Conservation (phyloP, 2,113 vertebrate genomes). For the Atractosteus spatula region DNA sequence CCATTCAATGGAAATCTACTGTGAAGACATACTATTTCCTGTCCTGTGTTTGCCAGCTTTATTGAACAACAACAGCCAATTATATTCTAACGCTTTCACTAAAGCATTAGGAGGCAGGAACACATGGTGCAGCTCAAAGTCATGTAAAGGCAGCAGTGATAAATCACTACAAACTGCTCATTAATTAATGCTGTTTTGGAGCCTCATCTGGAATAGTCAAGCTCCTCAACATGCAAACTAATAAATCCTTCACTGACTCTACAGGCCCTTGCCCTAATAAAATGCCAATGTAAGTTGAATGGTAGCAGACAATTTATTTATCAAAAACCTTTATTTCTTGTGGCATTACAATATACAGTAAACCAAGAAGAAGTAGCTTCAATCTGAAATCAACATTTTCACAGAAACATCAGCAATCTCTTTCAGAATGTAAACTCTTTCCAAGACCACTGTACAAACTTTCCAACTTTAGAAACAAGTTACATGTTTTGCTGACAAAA, state of each 20-base stretch:
- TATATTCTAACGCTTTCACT: neutral
- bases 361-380: neutral
- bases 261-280: constrained; percentile 20
- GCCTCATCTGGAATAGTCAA: constrained; percentile 15
- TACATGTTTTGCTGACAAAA: neutral
- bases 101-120: neutral
- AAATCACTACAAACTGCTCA: constrained; percentile 9
- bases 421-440: neutral
- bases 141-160: neutral
- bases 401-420: neutral
- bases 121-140: neutral
- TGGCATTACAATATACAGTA: neutral
- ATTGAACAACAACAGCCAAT: neutral
- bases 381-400: neutral
- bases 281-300: constrained; percentile 28
- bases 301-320: neutral
- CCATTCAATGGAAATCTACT: too few species aligned
- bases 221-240: constrained; percentile 18
- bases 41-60: neutral
- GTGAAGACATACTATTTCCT: too few species aligned
- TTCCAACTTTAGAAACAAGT: neutral
- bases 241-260: constrained; percentile 26
- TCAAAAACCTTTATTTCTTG: neutral
- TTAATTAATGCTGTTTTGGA: constrained; percentile 24
- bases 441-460: neutral